Evolutionary conservation across 2,797 vertebrate species (phyloP), one percentile per base, ranked within the genome.

Genomic region (Taenioides sp.): DNA sequence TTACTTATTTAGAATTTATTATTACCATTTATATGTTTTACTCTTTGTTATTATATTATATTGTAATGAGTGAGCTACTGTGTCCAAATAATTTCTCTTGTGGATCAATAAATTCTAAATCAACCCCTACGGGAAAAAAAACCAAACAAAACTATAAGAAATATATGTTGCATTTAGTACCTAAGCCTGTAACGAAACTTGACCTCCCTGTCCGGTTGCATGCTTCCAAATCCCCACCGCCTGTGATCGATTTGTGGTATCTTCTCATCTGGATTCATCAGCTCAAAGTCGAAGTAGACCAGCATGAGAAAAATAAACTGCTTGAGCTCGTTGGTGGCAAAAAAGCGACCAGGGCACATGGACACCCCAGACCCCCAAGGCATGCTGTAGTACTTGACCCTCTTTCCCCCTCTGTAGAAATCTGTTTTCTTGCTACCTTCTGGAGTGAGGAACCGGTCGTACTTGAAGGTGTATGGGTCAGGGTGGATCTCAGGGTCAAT

Each of bases 341-440:
- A 96, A 85, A 95, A 97, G 1, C 96, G 88, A 0, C 96, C 97
- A 0, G 96, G 97, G 58, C 97, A 98, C 80, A 94, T 96, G 73
- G 94, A 95, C 34, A 92, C 77, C 0, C 96, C 97, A 0, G 94
- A 93, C 0, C 97, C 97, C 96, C 96, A 99, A 0, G 96, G 97
- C 97, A 99, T 97, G 88, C 0, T 95, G 80, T 91, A 95, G 34
- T 94, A 95, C 76, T 95, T 97, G 73, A 97, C 78, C 73, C 88
- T 97, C 78, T 94, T 95, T 16, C 95, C 96, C 0, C 79, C 81
- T 82, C 95, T 98, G 81, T 93, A 96, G 86, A 98, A 98, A 18
- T 94, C 84, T 0, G 89, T 93, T 69, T 95, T 98, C 74, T 81
- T 95, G 80, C 77, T 93, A 23, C 95, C 92, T 0, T 95, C 88